A percentile compares a stretch with the other conserved stretches of the same genome.
phyloP scores from a whole-genome alignment of 1,140 invertebrate genomes.

The Anadara kagoshimensis region DNA sequence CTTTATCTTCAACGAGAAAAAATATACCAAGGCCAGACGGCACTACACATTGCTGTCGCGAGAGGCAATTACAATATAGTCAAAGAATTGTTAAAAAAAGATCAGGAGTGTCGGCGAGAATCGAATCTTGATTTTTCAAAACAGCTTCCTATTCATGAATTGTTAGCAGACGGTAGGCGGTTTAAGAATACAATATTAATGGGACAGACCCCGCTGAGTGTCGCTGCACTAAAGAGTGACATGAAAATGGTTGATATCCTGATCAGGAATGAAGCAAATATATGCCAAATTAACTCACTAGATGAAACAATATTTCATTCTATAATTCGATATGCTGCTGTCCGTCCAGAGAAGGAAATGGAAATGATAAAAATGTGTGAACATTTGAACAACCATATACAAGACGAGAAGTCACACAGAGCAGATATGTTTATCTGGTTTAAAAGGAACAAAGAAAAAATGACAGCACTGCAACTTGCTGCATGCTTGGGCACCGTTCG shows the following conservation, averaged over 20 bases:
- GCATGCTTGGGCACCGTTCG: no score
- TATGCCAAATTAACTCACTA: constrained; percentile 35
- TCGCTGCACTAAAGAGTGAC: constrained; percentile 52
- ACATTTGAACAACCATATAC: constrained; percentile 29
- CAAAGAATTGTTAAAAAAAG: constrained; percentile 26
- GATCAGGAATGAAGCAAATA: constrained; percentile 34
- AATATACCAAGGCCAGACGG: constrained; percentile 54
- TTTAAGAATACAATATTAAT: constrained; percentile 59
- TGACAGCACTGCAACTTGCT: no score
- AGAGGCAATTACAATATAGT: constrained; percentile 46
- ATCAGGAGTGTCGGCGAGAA: not conserved
- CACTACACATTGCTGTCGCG: constrained; percentile 54
- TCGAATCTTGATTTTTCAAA: no score
- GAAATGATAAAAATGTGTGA: constrained; percentile 40
- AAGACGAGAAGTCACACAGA: no score
- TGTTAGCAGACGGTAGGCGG: constrained; percentile 38
- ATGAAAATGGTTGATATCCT: constrained; percentile 43
- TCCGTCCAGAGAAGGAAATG: constrained; percentile 47
- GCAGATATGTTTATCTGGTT: constrained; percentile 49
- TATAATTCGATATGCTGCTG: constrained; percentile 48
- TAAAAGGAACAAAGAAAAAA: constrained; percentile 49
- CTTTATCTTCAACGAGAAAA: constrained; percentile 28
- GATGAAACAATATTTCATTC: constrained; percentile 57
- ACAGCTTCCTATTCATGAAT: no score
- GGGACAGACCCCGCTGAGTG: constrained; percentile 56